Percentiles rank a stretch among this genome's conserved stretches.
These are phyloP conservation scores for Motacilla alba DNA, from an alignment of 2,113 vertebrate species.

Conservation along the genomic window DNA sequence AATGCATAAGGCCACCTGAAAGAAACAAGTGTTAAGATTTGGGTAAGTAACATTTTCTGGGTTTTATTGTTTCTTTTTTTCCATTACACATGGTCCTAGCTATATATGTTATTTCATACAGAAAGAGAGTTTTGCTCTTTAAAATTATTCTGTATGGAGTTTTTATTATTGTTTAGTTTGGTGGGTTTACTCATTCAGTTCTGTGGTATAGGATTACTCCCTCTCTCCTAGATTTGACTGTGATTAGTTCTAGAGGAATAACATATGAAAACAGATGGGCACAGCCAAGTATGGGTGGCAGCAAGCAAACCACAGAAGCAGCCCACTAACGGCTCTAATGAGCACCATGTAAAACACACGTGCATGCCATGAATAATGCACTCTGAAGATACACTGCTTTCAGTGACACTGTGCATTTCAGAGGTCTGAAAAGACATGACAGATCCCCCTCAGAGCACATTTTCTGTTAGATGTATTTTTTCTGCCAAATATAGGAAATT, in stretches of 20 bases:
- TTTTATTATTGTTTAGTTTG: not conserved
- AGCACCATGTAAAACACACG: not conserved
- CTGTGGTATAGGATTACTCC: not conserved
- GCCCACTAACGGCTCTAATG: not conserved
- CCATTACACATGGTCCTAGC: not conserved
- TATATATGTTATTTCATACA: not conserved
- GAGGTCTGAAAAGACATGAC: not conserved
- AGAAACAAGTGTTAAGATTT: not conserved
- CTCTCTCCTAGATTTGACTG: not conserved
- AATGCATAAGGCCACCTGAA: not conserved
- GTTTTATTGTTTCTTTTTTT: not conserved
- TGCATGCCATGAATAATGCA: conserved; percentile 24
- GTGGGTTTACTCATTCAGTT: not conserved
- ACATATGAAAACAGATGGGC: not conserved
- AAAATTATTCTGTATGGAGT: not conserved
- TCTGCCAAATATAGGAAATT: not conserved
- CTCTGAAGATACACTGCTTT: not conserved
- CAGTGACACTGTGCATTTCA: not conserved
- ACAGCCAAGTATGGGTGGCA: not conserved
- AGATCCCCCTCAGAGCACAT: not conserved
- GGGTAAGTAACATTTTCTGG: not conserved
- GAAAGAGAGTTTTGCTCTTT: not conserved
- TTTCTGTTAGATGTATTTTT: not conserved
- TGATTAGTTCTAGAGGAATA: not conserved
- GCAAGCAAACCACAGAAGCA: not conserved